Conservation (phyloP, 2,113 vertebrate species). For the Lepus americanus region DNA sequence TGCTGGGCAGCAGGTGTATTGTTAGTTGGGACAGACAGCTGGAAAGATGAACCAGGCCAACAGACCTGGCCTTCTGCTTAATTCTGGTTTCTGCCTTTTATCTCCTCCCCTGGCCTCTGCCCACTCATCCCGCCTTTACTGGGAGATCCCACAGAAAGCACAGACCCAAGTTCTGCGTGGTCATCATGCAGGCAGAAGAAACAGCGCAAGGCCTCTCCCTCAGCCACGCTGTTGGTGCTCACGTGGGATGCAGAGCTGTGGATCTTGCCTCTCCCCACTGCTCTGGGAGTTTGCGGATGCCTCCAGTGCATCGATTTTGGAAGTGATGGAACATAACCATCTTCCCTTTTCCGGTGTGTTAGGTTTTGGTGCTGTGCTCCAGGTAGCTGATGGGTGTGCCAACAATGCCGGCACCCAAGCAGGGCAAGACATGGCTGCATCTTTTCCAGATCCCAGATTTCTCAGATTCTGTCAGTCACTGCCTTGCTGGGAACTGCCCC, state of each 20-base stretch:
- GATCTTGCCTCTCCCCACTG: background rate
- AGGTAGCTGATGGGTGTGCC: background rate
- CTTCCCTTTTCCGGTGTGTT: background rate
- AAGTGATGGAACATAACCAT: background rate
- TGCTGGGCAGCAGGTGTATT: background rate
- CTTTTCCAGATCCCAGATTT: background rate
- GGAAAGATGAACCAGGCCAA: conserved; percentile 14
- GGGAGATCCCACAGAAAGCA: background rate
- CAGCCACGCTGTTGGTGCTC: background rate
- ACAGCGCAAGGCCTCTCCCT: background rate
- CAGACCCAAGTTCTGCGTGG: background rate
- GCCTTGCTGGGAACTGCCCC: background rate
- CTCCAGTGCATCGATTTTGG: background rate
- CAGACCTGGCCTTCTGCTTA: conserved; percentile 28
- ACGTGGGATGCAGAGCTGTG: background rate
- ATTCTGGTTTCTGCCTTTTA: background rate
- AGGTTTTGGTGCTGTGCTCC: background rate
- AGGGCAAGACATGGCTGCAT: background rate
- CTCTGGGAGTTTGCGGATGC: background rate
- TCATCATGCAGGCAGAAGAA: background rate
- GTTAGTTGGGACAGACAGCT: conserved; percentile 43
- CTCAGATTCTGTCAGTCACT: background rate
- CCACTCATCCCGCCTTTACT: background rate
- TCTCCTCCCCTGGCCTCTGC: background rate
- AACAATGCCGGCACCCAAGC: background rate